Base-by-base conservation (phyloP, 2,888 invertebrate species). In the Pheosia tremula region DNA sequence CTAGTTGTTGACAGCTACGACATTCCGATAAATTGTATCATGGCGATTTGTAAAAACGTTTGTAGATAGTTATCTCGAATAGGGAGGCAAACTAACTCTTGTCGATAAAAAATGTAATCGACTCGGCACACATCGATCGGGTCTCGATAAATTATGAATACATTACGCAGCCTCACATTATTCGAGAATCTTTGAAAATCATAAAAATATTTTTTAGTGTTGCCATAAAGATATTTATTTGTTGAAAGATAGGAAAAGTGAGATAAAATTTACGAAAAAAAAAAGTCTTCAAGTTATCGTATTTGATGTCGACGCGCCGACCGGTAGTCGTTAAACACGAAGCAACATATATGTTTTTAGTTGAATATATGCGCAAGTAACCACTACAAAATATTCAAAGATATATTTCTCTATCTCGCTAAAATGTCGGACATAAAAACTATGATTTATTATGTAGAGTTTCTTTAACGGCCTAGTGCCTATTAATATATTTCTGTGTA, bases 281-380 rank as follows among this genome's bases (percentile, higher is more conserved):
- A 55, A 50, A 38, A 58, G 52, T 63, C 41, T 63, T 62, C 5
- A 56, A 65, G 58, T 65, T 67, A 62, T 58, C 24, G 59, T 45
- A 61, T 67, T 77, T 70, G 55, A 74, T 74, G 72, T 59, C 69
- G 50, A 64, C 75, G 72, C 72, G 72, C 58, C 69, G 50, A 64
- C 75, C 72, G 72, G 60, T 58, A 60, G 58, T 71, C 75, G 62
- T 77, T 45, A 72, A 67, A 60, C n/a, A 24, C 45, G 47, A 63
- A 65, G 75, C 68, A 77, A 68, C 68, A 10, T 67, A 72, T 77
- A 74, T 61, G 67, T 60, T 64, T 66, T 60, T 67, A 68, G 68
- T 70, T 56, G 64, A 52, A 8, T 24, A 41, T 66, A 69, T 64
- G 57, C 61, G 59, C 67, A 68, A 68, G 57, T 60, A 61, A 24